phyloP scores from a whole-genome alignment of 1,140 invertebrate genomes.

The Halictus rubicundus region DNA sequence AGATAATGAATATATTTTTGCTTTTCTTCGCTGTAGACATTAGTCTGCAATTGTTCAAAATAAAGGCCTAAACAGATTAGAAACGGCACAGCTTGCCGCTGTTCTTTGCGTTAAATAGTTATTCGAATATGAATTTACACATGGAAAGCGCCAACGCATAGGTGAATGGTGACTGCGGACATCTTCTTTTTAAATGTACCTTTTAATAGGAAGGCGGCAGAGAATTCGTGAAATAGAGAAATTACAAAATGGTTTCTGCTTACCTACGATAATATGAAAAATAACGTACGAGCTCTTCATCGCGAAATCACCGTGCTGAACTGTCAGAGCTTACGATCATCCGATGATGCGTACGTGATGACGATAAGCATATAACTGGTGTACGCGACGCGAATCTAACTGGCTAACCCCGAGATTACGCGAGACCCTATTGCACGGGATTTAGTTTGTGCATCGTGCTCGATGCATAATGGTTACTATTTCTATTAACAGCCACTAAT shows the following conservation, averaged over 20 bases:
- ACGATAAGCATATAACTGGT: conserved; percentile 58
- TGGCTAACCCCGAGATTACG: conserved; percentile 65
- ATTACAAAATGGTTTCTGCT: background rate
- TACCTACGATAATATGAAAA: conserved; percentile 43
- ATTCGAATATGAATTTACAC: background rate
- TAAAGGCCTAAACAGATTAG: background rate
- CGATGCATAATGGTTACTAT: background rate
- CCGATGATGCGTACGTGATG: conserved; percentile 50
- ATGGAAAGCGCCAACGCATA: background rate
- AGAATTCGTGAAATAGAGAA: background rate
- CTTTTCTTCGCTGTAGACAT: too few relatives aligned
- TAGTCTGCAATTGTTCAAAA: too few relatives aligned
- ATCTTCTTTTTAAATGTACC: background rate
- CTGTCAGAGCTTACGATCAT: conserved; percentile 35
- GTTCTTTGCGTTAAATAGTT: too few relatives aligned
- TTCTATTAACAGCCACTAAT: background rate
- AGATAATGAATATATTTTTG: too few relatives aligned
- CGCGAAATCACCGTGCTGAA: conserved; percentile 9
- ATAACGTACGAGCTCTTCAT: conserved; percentile 45
- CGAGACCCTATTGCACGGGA: conserved; percentile 56
- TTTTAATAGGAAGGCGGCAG: background rate
- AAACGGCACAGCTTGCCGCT: background rate
- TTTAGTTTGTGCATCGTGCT: conserved; percentile 53
- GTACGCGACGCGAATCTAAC: conserved; percentile 60
- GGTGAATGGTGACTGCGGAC: background rate